Percentiles rank a stretch among this genome's conserved stretches.
Conservation (phyloP, 2,113 vertebrate genomes). For the Excalfactoria chinensis region DNA sequence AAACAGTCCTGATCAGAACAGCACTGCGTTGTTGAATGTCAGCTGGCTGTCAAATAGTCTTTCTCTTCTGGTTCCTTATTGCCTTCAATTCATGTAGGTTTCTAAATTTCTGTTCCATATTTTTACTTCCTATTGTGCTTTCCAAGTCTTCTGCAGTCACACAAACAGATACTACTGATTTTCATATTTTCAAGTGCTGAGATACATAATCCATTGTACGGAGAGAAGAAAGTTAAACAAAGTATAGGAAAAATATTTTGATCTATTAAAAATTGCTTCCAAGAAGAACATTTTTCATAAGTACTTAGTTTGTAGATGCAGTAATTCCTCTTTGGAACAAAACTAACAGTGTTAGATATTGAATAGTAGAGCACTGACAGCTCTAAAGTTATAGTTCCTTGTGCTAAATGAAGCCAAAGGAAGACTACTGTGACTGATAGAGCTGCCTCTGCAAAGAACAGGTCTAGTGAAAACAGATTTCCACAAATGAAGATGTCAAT, state of each 20-base stretch:
- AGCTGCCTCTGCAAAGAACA: background rate
- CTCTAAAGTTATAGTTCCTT: background rate
- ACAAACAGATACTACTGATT: background rate
- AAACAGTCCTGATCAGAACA: background rate
- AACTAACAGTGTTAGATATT: conserved; percentile 2
- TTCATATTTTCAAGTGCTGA: background rate
- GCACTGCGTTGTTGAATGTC: background rate
- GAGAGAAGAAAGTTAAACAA: background rate
- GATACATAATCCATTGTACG: background rate
- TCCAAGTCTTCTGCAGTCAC: background rate
- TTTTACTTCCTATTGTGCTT: background rate
- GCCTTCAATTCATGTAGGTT: background rate
- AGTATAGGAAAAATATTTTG: background rate
- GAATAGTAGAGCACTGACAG: background rate
- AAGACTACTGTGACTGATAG: background rate
- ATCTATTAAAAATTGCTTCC: background rate
- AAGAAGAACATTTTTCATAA: background rate
- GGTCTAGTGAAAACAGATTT: background rate
- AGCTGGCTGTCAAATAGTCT: background rate
- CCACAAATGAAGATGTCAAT: background rate
- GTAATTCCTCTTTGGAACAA: background rate
- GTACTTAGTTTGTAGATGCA: background rate
- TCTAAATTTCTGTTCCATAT: background rate
- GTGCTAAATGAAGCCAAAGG: background rate
- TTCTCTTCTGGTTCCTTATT: background rate